Base-by-base conservation (phyloP, 2,888 invertebrate genomes). In the Halictus quadricinctus region DNA sequence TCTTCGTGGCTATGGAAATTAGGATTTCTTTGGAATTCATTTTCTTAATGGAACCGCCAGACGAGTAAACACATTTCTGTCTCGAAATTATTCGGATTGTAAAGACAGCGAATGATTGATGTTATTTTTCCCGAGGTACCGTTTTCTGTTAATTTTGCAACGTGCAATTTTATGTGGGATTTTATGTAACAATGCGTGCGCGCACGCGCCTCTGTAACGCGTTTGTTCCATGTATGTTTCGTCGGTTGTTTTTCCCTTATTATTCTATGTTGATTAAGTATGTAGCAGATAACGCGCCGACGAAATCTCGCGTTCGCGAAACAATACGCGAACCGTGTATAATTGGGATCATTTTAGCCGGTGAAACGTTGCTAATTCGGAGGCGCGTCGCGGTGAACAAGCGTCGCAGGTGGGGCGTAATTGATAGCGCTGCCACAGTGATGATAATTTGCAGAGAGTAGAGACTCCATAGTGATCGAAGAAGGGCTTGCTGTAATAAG, bases 331-430 rank as follows among this genome's bases (percentile, higher is more conserved):
- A 36, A 48, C 58, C 13, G 48, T 41, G 12, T 43, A n/a, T 41
- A 54, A 70, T 58, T 58, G 46, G 48, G n/a, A 25, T 60, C 41
- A 43, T 73, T 66, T 69, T 72, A 50, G 41, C n/a, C 13, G 41
- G 74, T 29, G 48, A 58, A 81, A 29, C 48, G 29, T 76, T n/a
- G 73, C 69, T 48, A 43, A 70, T 81, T 81, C 43, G 58, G 18
- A 58, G 21, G 15, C 69, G 18, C 79, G 64, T 36, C 50, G 29
- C 72, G 50, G 46, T 29, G 50, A 70, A 46, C 29, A 29, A 18
- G 18, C 79, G 64, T 36, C 50, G 29, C 72, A 43, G 66, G 58
- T 29, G 29, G 29, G 48, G 29, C 50, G 69, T 76, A 76, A 69
- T 69, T 80, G 64, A 74, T 74, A 18, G 70, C 43, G n/a, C 43